phyloP scores from a whole-genome alignment of 2,113 vertebrate genomes.

The Bolborhynchus lineola region DNA sequence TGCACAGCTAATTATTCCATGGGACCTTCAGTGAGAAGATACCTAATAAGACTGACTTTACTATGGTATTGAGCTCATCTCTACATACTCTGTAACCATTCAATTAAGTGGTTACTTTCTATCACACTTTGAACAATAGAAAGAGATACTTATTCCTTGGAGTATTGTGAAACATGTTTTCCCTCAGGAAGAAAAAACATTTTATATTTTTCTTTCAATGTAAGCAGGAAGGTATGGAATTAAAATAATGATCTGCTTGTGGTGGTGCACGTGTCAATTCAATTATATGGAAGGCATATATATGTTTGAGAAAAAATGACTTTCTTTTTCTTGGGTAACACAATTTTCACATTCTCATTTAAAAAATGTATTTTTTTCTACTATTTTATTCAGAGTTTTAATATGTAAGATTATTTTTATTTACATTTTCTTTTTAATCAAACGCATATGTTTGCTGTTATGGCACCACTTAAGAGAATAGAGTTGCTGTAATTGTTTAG shows the following conservation, averaged over 20 bases:
- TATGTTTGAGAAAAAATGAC: background rate
- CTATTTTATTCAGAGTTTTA: background rate
- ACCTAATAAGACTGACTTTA: background rate
- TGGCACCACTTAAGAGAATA: slow-evolving; percentile 21
- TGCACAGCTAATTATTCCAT: background rate
- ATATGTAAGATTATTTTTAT: background rate
- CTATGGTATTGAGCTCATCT: background rate
- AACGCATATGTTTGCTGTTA: slow-evolving; percentile 12
- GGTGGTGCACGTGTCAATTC: background rate
- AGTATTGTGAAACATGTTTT: background rate
- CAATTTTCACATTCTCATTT: background rate
- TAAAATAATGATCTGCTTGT: background rate
- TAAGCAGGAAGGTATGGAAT: background rate
- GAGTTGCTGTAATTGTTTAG: slow-evolving; percentile 22
- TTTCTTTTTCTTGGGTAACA: background rate
- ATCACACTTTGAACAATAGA: background rate
- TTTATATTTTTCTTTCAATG: background rate
- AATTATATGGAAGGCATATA: background rate
- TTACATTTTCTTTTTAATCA: slow-evolving; percentile 35
- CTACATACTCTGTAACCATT: background rate
- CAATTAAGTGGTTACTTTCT: background rate
- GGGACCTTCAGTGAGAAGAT: background rate
- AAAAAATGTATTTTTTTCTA: background rate
- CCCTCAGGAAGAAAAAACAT: background rate
- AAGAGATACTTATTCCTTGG: background rate